phyloP scores from a whole-genome alignment of 2,888 invertebrate genomes.

The Alentia gelatinosa region DNA sequence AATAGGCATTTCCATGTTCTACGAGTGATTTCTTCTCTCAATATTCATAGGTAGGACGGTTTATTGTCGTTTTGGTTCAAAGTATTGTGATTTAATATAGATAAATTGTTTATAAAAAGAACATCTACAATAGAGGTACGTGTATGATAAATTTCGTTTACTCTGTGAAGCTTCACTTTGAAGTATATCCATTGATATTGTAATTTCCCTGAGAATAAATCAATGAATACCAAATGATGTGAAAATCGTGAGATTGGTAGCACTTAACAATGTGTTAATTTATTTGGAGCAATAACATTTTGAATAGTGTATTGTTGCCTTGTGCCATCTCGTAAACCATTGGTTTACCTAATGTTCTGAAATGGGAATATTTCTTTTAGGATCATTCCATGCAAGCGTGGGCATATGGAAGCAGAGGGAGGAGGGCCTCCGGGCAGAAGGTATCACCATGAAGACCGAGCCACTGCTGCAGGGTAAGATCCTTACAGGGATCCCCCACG shows the following conservation, averaged over 20 bases:
- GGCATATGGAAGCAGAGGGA: not conserved
- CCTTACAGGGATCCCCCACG: slow-evolving; percentile 73
- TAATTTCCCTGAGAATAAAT: not conserved
- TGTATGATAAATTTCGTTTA: not conserved
- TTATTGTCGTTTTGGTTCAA: not conserved
- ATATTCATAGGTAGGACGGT: not conserved
- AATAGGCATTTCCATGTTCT: not conserved
- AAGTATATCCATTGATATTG: not conserved
- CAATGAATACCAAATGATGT: not conserved
- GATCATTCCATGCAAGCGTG: not conserved
- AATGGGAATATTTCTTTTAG: slow-evolving; percentile 1
- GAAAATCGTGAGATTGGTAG: too few species aligned
- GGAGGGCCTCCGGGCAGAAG: not conserved
- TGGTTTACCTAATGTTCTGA: too few species aligned
- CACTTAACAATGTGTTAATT: too few species aligned
- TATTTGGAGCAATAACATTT: too few species aligned
- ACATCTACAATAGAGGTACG: not conserved
- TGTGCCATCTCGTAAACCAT: too few species aligned
- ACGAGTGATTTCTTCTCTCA: not conserved
- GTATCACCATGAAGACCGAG: not conserved
- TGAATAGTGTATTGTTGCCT: too few species aligned
- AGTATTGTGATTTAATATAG: not conserved
- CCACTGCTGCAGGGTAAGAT: not conserved
- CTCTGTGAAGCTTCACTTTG: not conserved
- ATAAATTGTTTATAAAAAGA: not conserved